phyloP scores from a whole-genome alignment of 2,888 invertebrate genomes.

The Fissipunctia ypsillon region DNA sequence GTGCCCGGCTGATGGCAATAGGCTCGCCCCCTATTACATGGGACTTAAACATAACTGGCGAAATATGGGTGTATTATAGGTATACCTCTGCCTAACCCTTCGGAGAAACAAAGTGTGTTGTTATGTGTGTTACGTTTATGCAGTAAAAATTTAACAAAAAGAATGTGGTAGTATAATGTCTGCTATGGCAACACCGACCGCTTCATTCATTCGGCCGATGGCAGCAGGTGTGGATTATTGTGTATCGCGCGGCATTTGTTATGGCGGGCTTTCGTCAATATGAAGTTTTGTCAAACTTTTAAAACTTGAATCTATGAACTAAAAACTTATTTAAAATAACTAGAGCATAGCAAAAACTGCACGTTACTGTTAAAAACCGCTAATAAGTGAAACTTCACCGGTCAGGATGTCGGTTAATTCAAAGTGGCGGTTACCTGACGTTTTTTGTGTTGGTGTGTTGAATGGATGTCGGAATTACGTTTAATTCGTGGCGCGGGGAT shows the following conservation, averaged over 20 bases:
- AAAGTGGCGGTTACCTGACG: conserved; percentile 91
- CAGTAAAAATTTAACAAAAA: neutral
- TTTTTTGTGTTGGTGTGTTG: conserved; percentile 90
- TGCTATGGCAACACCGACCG: conserved; percentile 74
- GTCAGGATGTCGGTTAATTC: conserved; percentile 90
- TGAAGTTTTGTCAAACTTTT: conserved; percentile 86
- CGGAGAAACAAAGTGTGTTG: too few species aligned
- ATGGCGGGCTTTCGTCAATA: conserved; percentile 87
- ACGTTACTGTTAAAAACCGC: conserved; percentile 67
- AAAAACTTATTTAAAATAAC: conserved; percentile 69
- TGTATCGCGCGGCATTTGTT: conserved; percentile 67
- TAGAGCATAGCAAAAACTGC: conserved; percentile 71
- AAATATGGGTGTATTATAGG: too few species aligned
- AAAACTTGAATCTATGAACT: conserved; percentile 73
- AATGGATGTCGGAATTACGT: conserved; percentile 88
- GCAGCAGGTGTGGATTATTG: conserved; percentile 71
- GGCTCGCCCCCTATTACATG: too few species aligned
- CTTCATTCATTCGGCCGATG: conserved; percentile 82
- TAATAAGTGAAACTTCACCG: conserved; percentile 84
- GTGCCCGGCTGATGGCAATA: too few species aligned
- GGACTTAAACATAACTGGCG: too few species aligned
- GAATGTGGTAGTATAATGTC: conserved; percentile 33
- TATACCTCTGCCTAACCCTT: too few species aligned
- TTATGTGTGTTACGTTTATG: too few species aligned
- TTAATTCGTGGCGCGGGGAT: conserved; percentile 86